Evolutionary conservation across 2,113 vertebrate species (phyloP).

Genomic region (Hippocampus comes): DNA sequence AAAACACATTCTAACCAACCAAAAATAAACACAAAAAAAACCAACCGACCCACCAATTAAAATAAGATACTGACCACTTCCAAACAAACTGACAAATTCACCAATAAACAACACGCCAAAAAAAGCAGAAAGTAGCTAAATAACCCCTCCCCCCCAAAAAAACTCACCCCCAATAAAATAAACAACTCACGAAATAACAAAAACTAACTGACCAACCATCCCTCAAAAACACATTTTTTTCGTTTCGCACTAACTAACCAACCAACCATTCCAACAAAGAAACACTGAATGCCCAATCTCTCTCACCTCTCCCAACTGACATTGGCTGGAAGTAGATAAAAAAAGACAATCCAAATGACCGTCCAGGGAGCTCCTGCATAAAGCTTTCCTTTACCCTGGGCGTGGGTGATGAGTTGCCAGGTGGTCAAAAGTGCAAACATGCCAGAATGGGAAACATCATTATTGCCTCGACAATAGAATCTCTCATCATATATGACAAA

Average conservation of each 20-base stretch:
- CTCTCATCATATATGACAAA: background rate
- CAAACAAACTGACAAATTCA: no score
- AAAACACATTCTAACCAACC: no score
- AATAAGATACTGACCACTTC: no score
- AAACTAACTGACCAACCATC: background rate
- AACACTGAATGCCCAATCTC: background rate
- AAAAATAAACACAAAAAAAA: no score
- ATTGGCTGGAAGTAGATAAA: background rate
- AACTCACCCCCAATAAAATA: no score
- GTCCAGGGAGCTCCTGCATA: background rate
- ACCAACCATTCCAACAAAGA: background rate
- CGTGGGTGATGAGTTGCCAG: background rate
- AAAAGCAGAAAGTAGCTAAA: no score
- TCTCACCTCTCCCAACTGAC: background rate
- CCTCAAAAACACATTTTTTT: background rate
- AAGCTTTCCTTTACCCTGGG: background rate
- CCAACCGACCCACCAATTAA: no score
- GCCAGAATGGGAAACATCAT: background rate
- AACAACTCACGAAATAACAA: no score
- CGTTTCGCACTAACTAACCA: background rate
- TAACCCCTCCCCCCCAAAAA: no score
- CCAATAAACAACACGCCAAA: no score
- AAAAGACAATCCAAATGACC: background rate
- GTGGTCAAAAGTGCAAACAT: slow-evolving; percentile 1
- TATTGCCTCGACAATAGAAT: background rate